These are phyloP conservation scores for Maniola hyperantus DNA, from an alignment of 2,888 invertebrate species.

Conservation along the genomic window DNA sequence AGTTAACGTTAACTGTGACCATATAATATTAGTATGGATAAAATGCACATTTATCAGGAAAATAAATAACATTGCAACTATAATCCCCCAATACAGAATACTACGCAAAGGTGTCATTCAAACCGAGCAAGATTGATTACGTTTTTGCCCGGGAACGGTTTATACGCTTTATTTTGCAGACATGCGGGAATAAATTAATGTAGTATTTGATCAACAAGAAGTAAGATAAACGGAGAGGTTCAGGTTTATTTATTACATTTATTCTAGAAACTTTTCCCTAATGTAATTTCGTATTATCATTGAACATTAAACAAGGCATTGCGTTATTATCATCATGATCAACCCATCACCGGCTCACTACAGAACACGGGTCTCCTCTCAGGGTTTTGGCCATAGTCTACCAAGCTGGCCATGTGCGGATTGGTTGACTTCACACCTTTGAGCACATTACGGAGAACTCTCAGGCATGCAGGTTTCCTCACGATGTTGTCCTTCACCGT, in stretches of 20 bases:
- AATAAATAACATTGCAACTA: not conserved
- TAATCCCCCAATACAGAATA: conserved; percentile 22
- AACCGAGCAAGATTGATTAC: conserved; percentile 56
- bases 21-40: not conserved
- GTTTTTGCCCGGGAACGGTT: conserved; percentile 47
- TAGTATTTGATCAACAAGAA: conserved; percentile 44
- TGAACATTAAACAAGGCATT: not conserved
- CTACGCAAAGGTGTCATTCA: conserved; percentile 59
- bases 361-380: too few relatives aligned
- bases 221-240: conserved; percentile 36
- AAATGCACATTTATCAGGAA: not conserved
- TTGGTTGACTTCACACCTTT: too few relatives aligned
- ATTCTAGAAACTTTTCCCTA: not conserved
- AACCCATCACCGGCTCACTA: too few relatives aligned
- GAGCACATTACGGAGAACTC: too few relatives aligned
- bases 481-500: too few relatives aligned
- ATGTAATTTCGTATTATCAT: not conserved
- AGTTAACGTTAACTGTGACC: too few relatives aligned
- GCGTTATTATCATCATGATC: too few relatives aligned
- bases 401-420: too few relatives aligned
- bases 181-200: conserved; percentile 49
- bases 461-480: too few relatives aligned
- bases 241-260: conserved; percentile 23
- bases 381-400: too few relatives aligned
- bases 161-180: conserved; percentile 54